A percentile compares a stretch with the other conserved stretches of the same genome.
Conservation (phyloP, 1,140 invertebrate species). For the Venustaconcha ellipsiformis region DNA sequence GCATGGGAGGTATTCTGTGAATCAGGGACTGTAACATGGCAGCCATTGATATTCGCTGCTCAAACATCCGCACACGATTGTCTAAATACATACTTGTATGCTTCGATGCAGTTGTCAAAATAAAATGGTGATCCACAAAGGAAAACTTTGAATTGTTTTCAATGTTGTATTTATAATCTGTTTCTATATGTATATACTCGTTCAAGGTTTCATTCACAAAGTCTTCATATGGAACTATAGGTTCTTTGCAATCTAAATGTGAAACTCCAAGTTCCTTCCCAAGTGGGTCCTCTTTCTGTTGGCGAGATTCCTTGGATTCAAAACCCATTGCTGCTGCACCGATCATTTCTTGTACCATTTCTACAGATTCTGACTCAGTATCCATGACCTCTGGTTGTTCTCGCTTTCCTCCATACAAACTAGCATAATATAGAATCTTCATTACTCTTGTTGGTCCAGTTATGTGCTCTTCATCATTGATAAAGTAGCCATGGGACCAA, state of each 20-base stretch:
- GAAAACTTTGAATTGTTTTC: constrained; percentile 79
- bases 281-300: constrained; percentile 68
- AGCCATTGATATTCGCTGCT: constrained; percentile 79
- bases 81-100: constrained; percentile 92
- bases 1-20: constrained; percentile 82
- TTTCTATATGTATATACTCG: constrained; percentile 92
- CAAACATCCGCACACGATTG: constrained; percentile 95
- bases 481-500: constrained; percentile 80
- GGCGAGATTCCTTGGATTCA: constrained; percentile 58
- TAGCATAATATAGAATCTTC: constrained; percentile 91
- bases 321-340: constrained; percentile 57
- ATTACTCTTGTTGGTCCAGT: constrained; percentile 75
- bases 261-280: constrained; percentile 77
- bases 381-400: constrained; percentile 74
- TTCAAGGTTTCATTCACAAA: constrained; percentile 95
- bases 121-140: constrained; percentile 92
- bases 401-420: constrained; percentile 84
- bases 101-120: constrained; percentile 92
- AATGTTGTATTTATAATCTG: constrained; percentile 91
- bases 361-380: constrained; percentile 59
- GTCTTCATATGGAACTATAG: constrained; percentile 86
- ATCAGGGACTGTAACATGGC: constrained; percentile 84
- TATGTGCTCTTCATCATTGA: constrained; percentile 88
- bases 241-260: constrained; percentile 84
- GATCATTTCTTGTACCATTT: constrained; percentile 47